Evolutionary conservation across 2,797 vertebrate species (phyloP).

Genomic region (Carapus acus): DNA sequence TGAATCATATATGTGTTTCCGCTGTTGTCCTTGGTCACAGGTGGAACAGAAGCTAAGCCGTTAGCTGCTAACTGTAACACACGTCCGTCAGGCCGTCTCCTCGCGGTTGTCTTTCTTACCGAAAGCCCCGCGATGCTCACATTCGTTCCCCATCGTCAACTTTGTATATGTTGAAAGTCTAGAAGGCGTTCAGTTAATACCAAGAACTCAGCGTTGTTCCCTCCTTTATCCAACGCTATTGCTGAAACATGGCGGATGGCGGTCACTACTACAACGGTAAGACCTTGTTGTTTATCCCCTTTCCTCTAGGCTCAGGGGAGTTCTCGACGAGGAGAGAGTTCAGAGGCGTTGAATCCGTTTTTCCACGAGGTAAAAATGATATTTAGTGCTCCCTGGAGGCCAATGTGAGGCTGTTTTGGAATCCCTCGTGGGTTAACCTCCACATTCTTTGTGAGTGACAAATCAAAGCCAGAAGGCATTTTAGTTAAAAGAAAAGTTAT

Average conservation of each 20-base stretch:
- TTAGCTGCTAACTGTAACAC: conserved; percentile 2
- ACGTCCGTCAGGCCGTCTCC: neutral
- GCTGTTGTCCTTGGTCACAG: neutral
- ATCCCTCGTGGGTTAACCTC: no score
- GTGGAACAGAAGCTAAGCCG: conserved; percentile 13
- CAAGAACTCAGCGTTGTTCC: neutral
- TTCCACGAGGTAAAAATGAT: conserved; percentile 48
- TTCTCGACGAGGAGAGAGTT: conserved; percentile 61
- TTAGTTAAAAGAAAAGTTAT: no score
- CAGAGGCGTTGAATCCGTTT: conserved; percentile 37
- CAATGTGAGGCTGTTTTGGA: neutral
- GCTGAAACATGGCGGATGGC: conserved; percentile 70
- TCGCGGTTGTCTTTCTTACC: neutral
- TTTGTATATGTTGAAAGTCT: conserved; percentile 14
- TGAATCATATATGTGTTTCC: no score
- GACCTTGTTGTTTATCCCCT: conserved; percentile 13
- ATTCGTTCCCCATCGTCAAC: neutral
- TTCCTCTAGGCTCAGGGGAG: conserved; percentile 43
- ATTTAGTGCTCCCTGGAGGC: neutral
- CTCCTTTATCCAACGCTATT: conserved; percentile 15
- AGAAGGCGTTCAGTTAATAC: neutral
- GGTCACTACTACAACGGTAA: conserved; percentile 72
- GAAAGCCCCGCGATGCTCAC: neutral
- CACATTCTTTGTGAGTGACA: no score
- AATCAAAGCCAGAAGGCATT: no score